Percentiles rank a stretch among this genome's conserved stretches.
phyloP scores from a whole-genome alignment of 2,113 vertebrate genomes.

The Chlamydotis undulata region DNA sequence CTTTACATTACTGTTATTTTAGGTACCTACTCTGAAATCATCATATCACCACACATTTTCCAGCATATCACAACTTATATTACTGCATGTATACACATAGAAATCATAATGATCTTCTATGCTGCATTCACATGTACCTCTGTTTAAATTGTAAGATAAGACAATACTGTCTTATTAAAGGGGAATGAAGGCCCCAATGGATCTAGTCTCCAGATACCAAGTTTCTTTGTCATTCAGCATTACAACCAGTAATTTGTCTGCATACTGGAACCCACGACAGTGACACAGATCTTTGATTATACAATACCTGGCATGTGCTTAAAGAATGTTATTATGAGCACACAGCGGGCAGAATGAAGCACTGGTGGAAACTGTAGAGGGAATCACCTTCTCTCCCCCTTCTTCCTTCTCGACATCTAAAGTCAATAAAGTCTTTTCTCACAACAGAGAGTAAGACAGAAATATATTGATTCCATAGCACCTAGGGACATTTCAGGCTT shows the following conservation, averaged over 20 bases:
- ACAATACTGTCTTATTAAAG: not conserved
- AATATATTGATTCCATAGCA: not conserved
- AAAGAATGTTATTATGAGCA: not conserved
- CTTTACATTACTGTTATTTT: not conserved
- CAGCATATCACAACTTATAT: not conserved
- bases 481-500: not conserved
- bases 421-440: too few relatives aligned
- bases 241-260: not conserved
- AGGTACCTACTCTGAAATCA: not conserved
- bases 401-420: not conserved
- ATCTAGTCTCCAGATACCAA: not conserved
- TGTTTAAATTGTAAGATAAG: not conserved
- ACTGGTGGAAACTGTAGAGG: not conserved
- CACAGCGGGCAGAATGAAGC: rapidly evolving
- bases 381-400: not conserved
- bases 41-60: not conserved
- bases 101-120: not conserved
- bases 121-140: not conserved
- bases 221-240: not conserved
- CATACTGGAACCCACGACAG: not conserved
- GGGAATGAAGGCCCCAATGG: not conserved
- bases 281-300: not conserved
- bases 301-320: not conserved
- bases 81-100: not conserved
- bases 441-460: not conserved